Evolutionary conservation across 2,888 invertebrate genomes (phyloP).

Genomic region (Lasioglossum pauxillum): DNA sequence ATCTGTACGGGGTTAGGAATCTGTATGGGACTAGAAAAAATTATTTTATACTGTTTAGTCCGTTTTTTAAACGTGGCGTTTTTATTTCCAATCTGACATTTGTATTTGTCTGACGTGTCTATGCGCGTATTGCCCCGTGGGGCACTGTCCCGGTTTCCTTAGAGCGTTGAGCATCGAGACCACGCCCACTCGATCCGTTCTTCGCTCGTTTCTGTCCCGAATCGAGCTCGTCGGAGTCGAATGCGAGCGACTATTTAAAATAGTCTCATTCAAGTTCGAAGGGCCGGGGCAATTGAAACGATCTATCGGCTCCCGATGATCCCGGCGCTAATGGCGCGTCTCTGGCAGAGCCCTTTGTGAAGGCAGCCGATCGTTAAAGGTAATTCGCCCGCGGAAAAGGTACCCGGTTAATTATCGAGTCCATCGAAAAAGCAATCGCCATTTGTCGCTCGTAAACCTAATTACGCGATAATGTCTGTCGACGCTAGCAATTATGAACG

Average conservation of each 20-base stretch:
- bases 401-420: slow-evolving; percentile 28
- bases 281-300: neutral
- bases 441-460: slow-evolving; percentile 6
- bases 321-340: slow-evolving; percentile 9
- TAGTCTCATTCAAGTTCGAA: neutral
- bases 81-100: neutral
- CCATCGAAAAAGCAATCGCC: slow-evolving; percentile 23
- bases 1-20: no score
- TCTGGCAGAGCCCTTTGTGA: slow-evolving; percentile 13
- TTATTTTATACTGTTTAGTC: no score
- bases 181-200: neutral
- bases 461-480: slow-evolving; percentile 18
- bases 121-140: neutral
- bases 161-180: neutral
- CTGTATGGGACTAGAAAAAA: no score
- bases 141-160: neutral
- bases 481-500: slow-evolving; percentile 8
- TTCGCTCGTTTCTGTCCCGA: neutral
- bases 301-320: neutral
- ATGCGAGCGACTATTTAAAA: neutral
- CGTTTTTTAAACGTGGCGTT: no score
- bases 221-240: neutral
- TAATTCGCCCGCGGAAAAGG: slow-evolving; percentile 18
- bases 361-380: slow-evolving; percentile 24
- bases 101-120: neutral